Evolutionary conservation across 1,140 invertebrate species (phyloP).

Genomic region (Ceratosolen solmsi): DNA sequence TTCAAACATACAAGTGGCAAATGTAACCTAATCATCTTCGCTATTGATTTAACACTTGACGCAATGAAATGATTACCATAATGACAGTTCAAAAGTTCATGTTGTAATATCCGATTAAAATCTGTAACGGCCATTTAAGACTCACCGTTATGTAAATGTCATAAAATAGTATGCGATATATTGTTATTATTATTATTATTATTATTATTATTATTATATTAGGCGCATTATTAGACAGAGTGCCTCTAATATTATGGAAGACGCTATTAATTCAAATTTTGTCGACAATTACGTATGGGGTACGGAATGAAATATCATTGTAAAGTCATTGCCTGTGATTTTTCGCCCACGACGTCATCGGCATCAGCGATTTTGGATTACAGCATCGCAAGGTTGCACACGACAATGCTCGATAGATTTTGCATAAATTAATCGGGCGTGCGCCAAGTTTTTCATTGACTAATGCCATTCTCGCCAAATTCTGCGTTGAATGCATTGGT

Average conservation of each 20-base stretch:
- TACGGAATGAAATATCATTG: slow-evolving; percentile 15
- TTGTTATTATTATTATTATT: no score
- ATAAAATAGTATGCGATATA: no score
- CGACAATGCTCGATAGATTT: slow-evolving; percentile 30
- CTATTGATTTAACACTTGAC: no score
- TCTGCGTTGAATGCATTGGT: slow-evolving; percentile 37
- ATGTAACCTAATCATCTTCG: no score
- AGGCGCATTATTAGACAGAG: background rate
- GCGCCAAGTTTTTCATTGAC: slow-evolving; percentile 39
- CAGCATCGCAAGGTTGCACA: slow-evolving; percentile 52
- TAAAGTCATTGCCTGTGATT: slow-evolving; percentile 35
- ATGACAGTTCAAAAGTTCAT: no score
- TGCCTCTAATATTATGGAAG: background rate
- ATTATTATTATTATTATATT: no score
- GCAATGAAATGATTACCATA: no score
- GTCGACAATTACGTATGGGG: slow-evolving; percentile 4
- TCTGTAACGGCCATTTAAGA: no score
- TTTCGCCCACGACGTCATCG: slow-evolving; percentile 37
- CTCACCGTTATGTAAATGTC: no score
- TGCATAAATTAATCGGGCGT: slow-evolving; percentile 54
- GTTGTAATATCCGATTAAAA: no score
- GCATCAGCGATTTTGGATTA: slow-evolving; percentile 15
- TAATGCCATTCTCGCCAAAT: slow-evolving; percentile 39
- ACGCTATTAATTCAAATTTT: slow-evolving; percentile 10
- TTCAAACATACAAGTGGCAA: no score